A percentile compares a stretch with the other conserved stretches of the same genome.
These are phyloP conservation scores for Onychostoma macrolepis DNA, from an alignment of 2,113 vertebrate species.

Conservation along the genomic window DNA sequence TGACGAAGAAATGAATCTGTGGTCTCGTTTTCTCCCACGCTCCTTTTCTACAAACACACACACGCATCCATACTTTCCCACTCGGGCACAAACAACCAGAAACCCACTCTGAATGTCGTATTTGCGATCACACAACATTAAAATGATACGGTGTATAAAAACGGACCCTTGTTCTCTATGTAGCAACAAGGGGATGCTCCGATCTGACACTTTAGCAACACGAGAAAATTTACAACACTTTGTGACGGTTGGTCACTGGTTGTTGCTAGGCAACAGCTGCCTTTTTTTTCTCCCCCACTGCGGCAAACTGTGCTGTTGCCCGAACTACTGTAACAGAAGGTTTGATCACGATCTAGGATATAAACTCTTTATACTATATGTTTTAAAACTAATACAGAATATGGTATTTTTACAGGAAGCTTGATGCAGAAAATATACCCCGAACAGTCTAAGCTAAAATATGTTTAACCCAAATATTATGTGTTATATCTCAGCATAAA, in stretches of 20 bases:
- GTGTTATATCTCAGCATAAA: neutral
- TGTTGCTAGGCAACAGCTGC: constrained; percentile 74
- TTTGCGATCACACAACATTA: neutral
- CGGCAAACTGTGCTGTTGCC: constrained; percentile 60
- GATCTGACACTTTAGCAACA: constrained; percentile 4
- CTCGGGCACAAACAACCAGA: neutral
- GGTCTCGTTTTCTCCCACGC: neutral
- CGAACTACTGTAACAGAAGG: constrained; percentile 5
- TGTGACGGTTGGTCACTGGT: constrained; percentile 57
- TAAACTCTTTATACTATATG: neutral
- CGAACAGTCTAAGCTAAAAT: neutral
- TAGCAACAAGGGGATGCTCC: neutral
- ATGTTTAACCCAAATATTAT: neutral
- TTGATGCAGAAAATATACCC: neutral
- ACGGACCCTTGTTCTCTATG: neutral
- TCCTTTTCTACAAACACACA: neutral
- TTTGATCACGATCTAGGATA: neutral
- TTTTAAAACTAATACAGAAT: neutral
- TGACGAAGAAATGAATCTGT: neutral
- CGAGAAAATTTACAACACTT: constrained; percentile 49
- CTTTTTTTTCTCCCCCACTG: constrained; percentile 61
- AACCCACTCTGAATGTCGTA: neutral
- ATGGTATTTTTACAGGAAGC: neutral
- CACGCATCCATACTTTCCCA: neutral
- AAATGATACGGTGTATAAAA: neutral